Conservation (phyloP, 2,888 invertebrate genomes). For the Orthosia cruda region DNA sequence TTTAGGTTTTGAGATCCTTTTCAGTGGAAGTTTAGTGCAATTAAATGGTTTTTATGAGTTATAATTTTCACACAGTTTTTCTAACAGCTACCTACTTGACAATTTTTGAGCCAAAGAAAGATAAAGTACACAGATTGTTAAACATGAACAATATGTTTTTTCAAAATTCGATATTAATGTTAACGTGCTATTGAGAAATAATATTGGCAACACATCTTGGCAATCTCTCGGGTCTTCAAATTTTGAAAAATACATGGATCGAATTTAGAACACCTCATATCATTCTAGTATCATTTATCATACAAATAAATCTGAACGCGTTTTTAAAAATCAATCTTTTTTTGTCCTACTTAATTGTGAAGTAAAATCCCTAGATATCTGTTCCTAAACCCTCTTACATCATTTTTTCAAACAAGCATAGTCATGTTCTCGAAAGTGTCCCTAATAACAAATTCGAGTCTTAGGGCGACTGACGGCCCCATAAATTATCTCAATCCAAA, state of each 20-base stretch:
- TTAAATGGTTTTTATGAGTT: background rate
- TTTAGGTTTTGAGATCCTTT: conserved; percentile 23
- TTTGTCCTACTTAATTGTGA: background rate
- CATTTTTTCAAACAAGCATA: background rate
- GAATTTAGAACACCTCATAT: background rate
- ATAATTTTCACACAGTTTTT: background rate
- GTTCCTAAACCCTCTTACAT: background rate
- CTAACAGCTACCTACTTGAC: background rate
- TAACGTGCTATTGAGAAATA: background rate
- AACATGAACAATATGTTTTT: background rate
- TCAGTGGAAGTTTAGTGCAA: background rate
- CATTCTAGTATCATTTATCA: conserved; percentile 5
- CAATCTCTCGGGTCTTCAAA: background rate
- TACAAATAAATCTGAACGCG: background rate
- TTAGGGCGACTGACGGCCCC: conserved; percentile 5
- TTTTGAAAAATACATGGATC: background rate
- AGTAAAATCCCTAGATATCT: background rate
- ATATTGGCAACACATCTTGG: too few species aligned
- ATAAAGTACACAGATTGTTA: background rate
- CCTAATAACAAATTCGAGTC: conserved; percentile 30
- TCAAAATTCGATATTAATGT: too few species aligned
- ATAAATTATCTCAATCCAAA: conserved; percentile 53
- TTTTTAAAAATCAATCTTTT: background rate
- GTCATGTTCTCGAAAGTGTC: conserved; percentile 1
- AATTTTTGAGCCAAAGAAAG: background rate